Evolutionary conservation across 2,113 vertebrate species (phyloP), one percentile per base, ranked within the genome.

Genomic region (Podocnemis expansa): DNA sequence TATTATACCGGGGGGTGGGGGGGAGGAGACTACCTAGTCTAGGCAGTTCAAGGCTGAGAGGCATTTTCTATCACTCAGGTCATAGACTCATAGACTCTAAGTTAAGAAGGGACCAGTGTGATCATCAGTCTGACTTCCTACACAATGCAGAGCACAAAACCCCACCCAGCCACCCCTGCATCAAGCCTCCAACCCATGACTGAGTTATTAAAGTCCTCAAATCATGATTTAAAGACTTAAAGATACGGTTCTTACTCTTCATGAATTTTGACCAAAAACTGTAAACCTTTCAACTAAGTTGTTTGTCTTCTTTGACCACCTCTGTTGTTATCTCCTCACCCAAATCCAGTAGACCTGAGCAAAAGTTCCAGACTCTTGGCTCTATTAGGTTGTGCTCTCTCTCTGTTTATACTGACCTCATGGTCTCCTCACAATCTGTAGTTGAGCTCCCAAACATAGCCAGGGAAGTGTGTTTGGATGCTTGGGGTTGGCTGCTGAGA

Each of bases 161-260:
- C n/a, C n/a, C n/a, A n/a, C n/a, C n/a, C n/a, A n/a, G n/a, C n/a
- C n/a, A n/a, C n/a, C n/a, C n/a, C n/a, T n/a, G n/a, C n/a, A n/a
- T n/a, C n/a, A n/a, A n/a, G n/a, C n/a, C n/a, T n/a, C n/a, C n/a
- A n/a, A n/a, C n/a, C n/a, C n/a, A n/a, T n/a, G n/a, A n/a, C n/a
- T n/a, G n/a, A n/a, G n/a, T n/a, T n/a, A n/a, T n/a, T n/a, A n/a
- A n/a, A n/a, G n/a, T n/a, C n/a, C n/a, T n/a, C n/a, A n/a, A n/a
- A n/a, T n/a, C n/a, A n/a, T n/a, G n/a, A n/a, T n/a, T n/a, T n/a
- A n/a, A n/a, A n/a, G n/a, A n/a, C n/a, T n/a, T n/a, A n/a, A n/a
- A 75, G 82, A 56, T 63, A 1, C 51, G 67, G 47, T 89, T 76
- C 41, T 81, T 67, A 67, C 41, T 94, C 86, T 95, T 94, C 51